Evolutionary conservation across 1,140 invertebrate genomes (phyloP).

Genomic region (Drosophila grimshawi): DNA sequence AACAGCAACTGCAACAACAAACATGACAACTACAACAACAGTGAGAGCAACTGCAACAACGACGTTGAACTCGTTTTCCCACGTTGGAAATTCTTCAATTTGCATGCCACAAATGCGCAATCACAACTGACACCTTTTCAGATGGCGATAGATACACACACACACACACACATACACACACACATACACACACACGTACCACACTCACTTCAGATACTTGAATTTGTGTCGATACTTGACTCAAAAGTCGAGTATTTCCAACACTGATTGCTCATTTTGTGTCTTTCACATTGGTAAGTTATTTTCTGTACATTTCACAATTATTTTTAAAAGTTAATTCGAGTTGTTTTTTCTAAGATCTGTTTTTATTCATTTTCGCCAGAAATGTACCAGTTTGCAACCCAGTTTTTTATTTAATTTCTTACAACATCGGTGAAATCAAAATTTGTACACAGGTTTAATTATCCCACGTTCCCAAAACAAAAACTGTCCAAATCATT

Average conservation of each 20-base stretch:
- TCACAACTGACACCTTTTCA: constrained; percentile 78
- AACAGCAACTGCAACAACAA: neutral
- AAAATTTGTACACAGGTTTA: neutral
- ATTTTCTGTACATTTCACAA: neutral
- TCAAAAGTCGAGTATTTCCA: constrained; percentile 17
- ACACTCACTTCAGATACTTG: constrained; percentile 39
- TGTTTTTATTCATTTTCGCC: neutral
- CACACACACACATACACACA: neutral
- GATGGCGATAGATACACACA: constrained; percentile 35
- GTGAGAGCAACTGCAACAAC: constrained; percentile 27
- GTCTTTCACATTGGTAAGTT: neutral
- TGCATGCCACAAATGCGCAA: constrained; percentile 73
- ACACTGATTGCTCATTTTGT: neutral
- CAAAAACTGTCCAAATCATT: constrained; percentile 45
- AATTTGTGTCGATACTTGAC: constrained; percentile 25
- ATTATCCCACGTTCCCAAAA: constrained; percentile 72
- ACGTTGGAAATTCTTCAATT: constrained; percentile 81
- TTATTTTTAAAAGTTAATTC: neutral
- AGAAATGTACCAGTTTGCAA: neutral
- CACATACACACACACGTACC: neutral
- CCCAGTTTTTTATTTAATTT: neutral
- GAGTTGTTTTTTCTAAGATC: neutral
- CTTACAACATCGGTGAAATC: neutral
- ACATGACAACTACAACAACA: constrained; percentile 20
- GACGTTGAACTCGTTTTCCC: constrained; percentile 73